phyloP scores from a whole-genome alignment of 1,140 invertebrate genomes.

The Tyrophagus putrescentiae region DNA sequence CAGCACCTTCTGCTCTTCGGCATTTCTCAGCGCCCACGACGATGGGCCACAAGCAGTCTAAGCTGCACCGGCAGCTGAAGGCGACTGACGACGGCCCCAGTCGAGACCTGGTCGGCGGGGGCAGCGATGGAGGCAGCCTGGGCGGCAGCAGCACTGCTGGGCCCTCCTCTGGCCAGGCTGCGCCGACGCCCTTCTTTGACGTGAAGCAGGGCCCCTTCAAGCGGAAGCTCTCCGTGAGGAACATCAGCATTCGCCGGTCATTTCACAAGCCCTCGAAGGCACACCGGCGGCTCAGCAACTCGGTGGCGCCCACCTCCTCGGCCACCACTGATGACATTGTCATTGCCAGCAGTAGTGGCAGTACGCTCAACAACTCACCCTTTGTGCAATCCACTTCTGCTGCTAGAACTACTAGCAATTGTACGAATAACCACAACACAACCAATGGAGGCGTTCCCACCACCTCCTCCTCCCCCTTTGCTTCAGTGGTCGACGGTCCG shows the following conservation, averaged over 20 bases:
- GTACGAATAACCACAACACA: neutral
- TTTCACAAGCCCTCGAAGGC: neutral
- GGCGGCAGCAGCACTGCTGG: no score
- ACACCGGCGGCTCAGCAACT: neutral
- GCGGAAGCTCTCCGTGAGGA: neutral
- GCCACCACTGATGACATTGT: conserved; percentile 1
- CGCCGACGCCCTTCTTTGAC: neutral
- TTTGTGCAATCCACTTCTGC: conserved; percentile 3
- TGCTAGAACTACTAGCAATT: neutral
- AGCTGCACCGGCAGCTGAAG: conserved; percentile 2
- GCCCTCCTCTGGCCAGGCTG: neutral
- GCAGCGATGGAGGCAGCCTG: neutral
- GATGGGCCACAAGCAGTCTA: conserved; percentile 11
- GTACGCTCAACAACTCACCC: no score
- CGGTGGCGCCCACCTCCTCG: neutral
- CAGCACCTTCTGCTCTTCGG: no score
- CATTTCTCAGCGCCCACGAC: neutral
- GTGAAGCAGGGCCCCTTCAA: conserved; percentile 4
- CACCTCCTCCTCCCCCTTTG: neutral
- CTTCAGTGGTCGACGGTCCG: neutral
- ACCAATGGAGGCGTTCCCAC: neutral
- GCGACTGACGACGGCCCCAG: neutral
- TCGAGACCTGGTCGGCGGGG: neutral
- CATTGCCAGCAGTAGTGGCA: no score
- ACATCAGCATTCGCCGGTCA: conserved; percentile 9